Base-by-base conservation (phyloP, 2,113 vertebrate genomes). In the Percina caprodes region DNA sequence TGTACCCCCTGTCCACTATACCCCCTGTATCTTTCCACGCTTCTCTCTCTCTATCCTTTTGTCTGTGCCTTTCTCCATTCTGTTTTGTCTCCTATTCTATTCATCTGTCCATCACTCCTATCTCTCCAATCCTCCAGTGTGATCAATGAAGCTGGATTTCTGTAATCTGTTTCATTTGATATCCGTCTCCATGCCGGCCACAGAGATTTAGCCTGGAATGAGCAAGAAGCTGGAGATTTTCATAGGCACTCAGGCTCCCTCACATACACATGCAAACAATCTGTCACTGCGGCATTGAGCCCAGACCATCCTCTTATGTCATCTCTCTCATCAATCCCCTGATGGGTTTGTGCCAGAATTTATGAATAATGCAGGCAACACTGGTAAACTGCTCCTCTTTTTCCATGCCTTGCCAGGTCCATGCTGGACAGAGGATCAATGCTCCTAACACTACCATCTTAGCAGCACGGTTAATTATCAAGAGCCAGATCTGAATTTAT, bases 101-200 rank as follows among this genome's bases (percentile, higher is more conserved):
- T 81, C 51, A 71, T 76, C 84, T 85, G 55, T 72, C 66, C 15
- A 45, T 68, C 49, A 18, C 42, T 61, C 55, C 46, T 13, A 56
- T 65, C 70, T 61, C 69, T 48, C 30, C 59, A 52, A 55, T 78
- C 72, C 78, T 49, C 58, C 66, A 3, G 80, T 24, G 26, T 86
- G 83, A 90, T 93, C 83, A 79, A 93, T 92, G 80, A 79, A 59
- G 84, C 83, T 70, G 86, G 86, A 85, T 91, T 87, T 74, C 18
- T 8, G 86, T 88, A 85, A 92, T 92, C 91, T 77, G 79, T 87
- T 88, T 88, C 82, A 86, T 91, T 93, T 92, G 91, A 91, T 80
- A 86, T 87, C 86, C 65, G 85, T 91, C 86, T 85, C 71, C 33
- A 52, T 51, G 72, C 77, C 24, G 61, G 86, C 87, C 78, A 61